These are phyloP conservation scores for Ormyrus pomaceus DNA, from an alignment of 2,888 invertebrate species.

Conservation along the genomic window DNA sequence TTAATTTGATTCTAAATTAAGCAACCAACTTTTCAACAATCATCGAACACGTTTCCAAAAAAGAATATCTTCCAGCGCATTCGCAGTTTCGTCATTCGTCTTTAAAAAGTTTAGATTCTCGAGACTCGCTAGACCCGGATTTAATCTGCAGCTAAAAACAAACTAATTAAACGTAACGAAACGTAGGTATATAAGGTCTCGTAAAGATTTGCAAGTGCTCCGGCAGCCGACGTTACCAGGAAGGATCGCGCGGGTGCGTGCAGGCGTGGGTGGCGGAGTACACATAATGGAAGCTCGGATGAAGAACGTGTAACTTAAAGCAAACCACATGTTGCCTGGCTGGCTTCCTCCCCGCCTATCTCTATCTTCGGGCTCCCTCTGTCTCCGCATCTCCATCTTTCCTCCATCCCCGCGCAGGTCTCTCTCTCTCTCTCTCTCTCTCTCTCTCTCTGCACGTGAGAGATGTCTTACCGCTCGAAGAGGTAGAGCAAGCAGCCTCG, in stretches of 20 bases:
- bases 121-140: neutral
- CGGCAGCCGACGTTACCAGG: conserved; percentile 1
- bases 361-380: no score
- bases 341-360: neutral
- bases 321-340: conserved; percentile 67
- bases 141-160: conserved; percentile 35
- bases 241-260: neutral
- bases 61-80: no score
- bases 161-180: conserved; percentile 53
- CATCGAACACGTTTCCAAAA: no score
- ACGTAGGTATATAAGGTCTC: conserved; percentile 26
- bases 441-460: conserved; percentile 36
- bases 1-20: no score
- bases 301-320: conserved; percentile 61
- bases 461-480: conserved; percentile 27
- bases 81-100: no score
- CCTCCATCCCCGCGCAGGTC: no score
- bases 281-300: conserved; percentile 47
- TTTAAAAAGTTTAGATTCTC: no score
- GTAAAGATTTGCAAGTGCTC: conserved; percentile 39
- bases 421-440: conserved; percentile 10
- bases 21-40: no score
- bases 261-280: neutral
- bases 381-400: no score
- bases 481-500: conserved; percentile 52